Percentiles rank a stretch among this genome's conserved stretches.
Evolutionary conservation across 2,888 invertebrate species (phyloP).

Genomic region (Lithophane semibrunnea): DNA sequence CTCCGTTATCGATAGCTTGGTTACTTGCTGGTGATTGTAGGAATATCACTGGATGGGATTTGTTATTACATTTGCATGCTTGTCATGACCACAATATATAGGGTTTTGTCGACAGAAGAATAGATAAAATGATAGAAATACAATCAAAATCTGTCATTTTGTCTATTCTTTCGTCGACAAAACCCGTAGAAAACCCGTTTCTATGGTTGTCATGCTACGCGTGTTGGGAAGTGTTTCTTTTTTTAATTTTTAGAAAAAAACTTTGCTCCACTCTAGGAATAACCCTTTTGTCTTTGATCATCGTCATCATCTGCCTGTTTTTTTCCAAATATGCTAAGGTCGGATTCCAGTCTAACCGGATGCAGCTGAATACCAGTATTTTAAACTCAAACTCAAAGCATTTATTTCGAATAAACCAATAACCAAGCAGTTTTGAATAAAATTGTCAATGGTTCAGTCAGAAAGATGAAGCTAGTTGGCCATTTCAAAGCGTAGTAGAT

Average conservation of each 20-base stretch:
- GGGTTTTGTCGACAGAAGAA: no score
- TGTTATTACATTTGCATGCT: not conserved
- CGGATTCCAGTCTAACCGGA: not conserved
- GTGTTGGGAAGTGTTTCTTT: not conserved
- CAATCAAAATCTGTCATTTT: no score
- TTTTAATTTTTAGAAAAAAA: not conserved
- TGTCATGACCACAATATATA: no score
- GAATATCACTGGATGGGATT: not conserved
- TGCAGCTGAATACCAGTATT: not conserved
- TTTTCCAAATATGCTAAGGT: not conserved
- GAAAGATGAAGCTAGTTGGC: no score
- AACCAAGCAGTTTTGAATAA: no score
- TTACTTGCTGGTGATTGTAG: not conserved
- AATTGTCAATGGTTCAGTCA: no score
- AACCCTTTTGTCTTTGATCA: not conserved
- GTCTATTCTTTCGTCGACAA: no score
- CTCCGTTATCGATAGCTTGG: slow-evolving; percentile 3
- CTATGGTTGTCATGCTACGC: no score
- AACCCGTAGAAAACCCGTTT: no score
- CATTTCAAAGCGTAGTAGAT: no score
- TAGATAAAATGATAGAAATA: no score
- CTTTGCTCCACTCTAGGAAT: not conserved
- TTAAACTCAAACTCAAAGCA: not conserved
- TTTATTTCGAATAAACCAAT: no score
- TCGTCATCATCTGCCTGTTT: not conserved